Conservation (phyloP, 2,113 vertebrate species). For the Megalops atlanticus region DNA sequence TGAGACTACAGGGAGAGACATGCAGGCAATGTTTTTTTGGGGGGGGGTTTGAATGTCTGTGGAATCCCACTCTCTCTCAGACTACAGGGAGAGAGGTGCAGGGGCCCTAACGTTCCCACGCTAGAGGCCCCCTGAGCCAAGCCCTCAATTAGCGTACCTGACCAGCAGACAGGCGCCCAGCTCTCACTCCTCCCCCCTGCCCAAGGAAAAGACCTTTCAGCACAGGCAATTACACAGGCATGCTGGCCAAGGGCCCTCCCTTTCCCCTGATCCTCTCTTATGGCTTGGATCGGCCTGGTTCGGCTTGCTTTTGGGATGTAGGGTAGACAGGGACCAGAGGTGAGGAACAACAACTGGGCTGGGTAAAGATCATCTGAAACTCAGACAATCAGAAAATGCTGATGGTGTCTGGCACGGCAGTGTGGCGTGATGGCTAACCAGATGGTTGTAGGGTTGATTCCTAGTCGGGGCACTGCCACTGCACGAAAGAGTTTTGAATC, state of each 20-base stretch:
- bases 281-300: too few species aligned
- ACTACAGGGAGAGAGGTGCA: neutral
- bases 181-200: constrained; percentile 35
- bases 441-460: neutral
- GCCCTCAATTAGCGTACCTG: constrained; percentile 43
- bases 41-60: neutral
- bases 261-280: too few species aligned
- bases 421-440: too few species aligned
- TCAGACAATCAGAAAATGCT: neutral
- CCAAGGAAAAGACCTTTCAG: constrained; percentile 34
- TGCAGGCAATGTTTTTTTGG: neutral
- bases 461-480: neutral
- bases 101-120: constrained; percentile 41
- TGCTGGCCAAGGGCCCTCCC: constrained; percentile 28
- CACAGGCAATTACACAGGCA: constrained; percentile 19
- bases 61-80: neutral
- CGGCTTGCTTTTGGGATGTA: too few species aligned
- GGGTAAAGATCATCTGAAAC: too few species aligned
- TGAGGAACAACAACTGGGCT: neutral
- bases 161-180: constrained; percentile 28
- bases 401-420: too few species aligned
- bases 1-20: neutral
- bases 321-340: neutral
- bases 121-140: neutral
- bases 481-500: neutral